Conservation (phyloP, 2,888 invertebrate species). For the Nephrotoma appendiculata region DNA sequence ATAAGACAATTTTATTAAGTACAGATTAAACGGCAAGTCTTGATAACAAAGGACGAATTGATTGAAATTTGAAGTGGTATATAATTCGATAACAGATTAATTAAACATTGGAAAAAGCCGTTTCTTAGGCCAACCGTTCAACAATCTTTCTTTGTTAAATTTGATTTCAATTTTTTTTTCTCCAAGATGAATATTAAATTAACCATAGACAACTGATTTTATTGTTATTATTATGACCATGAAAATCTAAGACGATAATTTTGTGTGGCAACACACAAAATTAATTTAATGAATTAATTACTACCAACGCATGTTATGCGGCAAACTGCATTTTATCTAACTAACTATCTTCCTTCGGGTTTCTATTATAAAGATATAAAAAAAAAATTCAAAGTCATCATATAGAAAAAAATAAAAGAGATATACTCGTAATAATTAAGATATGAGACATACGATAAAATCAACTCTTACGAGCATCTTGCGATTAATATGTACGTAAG, state of each 20-base stretch:
- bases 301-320: background rate
- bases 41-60: too few species aligned
- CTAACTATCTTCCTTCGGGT: background rate
- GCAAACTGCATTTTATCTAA: background rate
- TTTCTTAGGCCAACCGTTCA: too few species aligned
- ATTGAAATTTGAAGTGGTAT: too few species aligned
- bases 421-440: background rate
- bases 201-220: too few species aligned
- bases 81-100: too few species aligned
- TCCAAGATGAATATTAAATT: too few species aligned
- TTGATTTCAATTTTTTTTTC: too few species aligned
- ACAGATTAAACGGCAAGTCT: too few species aligned
- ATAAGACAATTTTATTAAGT: too few species aligned
- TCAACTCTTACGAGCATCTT: background rate
- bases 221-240: background rate
- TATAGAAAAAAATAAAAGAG: background rate
- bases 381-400: background rate
- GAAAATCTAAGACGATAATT: background rate
- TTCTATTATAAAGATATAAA: background rate
- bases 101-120: too few species aligned
- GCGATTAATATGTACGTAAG: background rate
- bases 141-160: too few species aligned
- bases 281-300: background rate
- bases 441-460: background rate
- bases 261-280: background rate